These are phyloP conservation scores for Ploceus nigricollis DNA, from an alignment of 2,113 vertebrate species.

Conservation along the genomic window DNA sequence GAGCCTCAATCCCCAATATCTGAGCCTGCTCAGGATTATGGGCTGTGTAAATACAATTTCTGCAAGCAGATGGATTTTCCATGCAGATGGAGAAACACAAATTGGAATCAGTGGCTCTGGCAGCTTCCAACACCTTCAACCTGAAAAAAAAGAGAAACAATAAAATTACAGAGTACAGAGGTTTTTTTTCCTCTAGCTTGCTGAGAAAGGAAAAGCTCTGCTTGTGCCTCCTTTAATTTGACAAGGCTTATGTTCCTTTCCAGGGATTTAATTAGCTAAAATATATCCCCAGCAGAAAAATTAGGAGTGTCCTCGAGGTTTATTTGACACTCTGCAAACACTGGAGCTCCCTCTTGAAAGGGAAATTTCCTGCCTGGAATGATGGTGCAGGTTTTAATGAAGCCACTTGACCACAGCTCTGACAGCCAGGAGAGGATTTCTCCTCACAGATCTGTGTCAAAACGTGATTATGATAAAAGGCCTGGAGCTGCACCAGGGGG, in stretches of 20 bases:
- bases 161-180: background rate
- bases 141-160: background rate
- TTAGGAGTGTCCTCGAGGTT: background rate
- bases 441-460: accelerated
- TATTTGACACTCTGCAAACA: background rate
- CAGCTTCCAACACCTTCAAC: background rate
- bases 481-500: background rate
- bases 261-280: background rate
- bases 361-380: background rate
- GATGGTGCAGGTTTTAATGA: background rate
- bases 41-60: background rate
- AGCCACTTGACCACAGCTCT: background rate
- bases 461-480: accelerated
- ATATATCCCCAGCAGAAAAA: background rate
- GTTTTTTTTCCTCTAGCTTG: background rate
- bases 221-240: background rate
- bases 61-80: slow-evolving; percentile 1
- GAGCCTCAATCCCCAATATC: background rate
- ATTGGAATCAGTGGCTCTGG: background rate
- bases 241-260: background rate
- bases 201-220: background rate
- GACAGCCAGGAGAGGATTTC: background rate
- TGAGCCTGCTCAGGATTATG: background rate
- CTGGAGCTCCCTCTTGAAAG: background rate
- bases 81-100: background rate